Base-by-base conservation (phyloP, 2,888 invertebrate genomes). In the Napeogenes inachia region DNA sequence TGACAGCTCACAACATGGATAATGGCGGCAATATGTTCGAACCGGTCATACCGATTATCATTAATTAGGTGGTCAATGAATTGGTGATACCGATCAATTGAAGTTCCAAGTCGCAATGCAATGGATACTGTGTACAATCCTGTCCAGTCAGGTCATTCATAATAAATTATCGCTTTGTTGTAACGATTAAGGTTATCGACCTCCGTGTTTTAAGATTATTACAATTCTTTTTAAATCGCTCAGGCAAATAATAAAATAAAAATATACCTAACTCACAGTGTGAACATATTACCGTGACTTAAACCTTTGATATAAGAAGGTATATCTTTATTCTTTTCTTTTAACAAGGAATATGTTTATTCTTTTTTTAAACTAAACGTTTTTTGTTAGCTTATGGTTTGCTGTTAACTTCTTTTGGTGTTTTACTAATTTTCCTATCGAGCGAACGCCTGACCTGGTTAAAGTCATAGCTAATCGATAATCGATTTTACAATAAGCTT, bases 11-110 rank as follows among this genome's bases (percentile, higher is more conserved):
- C 8, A 6, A 38, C 4, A 38, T 38, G 4, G 38, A 4, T 6
- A 38, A 42, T 42, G 42, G 42, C 42, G 42, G 42, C 8, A 3
- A 10, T 10, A 12, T 42, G 42, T 10, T 42, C 3, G 10, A 42
- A 42, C 30, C 53, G 66, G 65, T 69, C 66, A 68, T 65, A 65
- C 72, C 73, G 64, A 74, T 76, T 75, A 77, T 5, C 50, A 72
- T 69, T 66, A 74, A 58, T 75, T 78, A 76, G 75, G 73, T 70
- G 72, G 75, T 78, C 77, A 81, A 84, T 82, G 77, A 79, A 81
- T 80, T 80, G 73, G 79, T 79, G 79, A 81, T 82, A 79, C 75
- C 73, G 73, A 73, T 69, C 74, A 82, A 80, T 79, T 79, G 75
- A 75, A 42, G 10, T 10, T 79, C 50, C 30, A 21, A 50, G 77